Percentiles rank a stretch among this genome's conserved stretches.
These are phyloP conservation scores for Itoplectis maculator DNA, from an alignment of 2,888 invertebrate species.

Conservation along the genomic window DNA sequence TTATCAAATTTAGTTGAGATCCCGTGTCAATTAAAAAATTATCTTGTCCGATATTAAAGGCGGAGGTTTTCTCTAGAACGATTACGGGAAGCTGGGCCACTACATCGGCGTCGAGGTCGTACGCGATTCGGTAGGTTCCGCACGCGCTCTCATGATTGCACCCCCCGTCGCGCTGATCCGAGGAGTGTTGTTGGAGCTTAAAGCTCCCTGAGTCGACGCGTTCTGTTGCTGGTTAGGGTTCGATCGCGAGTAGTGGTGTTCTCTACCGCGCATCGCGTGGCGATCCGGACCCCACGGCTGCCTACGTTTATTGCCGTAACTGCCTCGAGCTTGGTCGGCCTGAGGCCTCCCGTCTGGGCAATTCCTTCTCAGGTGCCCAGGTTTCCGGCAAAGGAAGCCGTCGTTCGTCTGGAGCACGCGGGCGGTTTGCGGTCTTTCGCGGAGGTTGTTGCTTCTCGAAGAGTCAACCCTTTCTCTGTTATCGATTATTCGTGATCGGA, in stretches of 20 bases:
- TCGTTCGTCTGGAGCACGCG: not conserved
- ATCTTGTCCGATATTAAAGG: constrained; percentile 13
- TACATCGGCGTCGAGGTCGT: constrained; percentile 20
- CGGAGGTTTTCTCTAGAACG: not conserved
- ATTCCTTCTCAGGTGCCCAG: not conserved
- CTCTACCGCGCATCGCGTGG: not conserved
- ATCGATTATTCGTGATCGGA: constrained; percentile 6
- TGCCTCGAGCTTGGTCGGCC: not conserved
- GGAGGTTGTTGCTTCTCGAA: not conserved
- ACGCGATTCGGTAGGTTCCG: constrained; percentile 36
- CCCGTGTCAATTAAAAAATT: constrained; percentile 49
- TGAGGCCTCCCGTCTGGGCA: not conserved
- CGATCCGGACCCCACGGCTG: not conserved
- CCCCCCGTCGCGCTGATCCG: constrained; percentile 15
- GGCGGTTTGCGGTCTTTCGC: not conserved
- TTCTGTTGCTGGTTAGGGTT: not conserved
- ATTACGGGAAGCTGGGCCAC: constrained; percentile 15
- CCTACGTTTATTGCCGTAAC: not conserved
- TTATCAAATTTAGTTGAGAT: constrained; percentile 9
- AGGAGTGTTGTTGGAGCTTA: constrained; percentile 25
- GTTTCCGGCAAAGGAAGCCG: not conserved
- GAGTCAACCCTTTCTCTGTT: not conserved
- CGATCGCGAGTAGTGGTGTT: not conserved
- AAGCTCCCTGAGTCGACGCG: not conserved
- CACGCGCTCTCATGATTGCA: constrained; percentile 3